Conservation (phyloP, 2,797 vertebrate species). For the Microctenopoma steveboyesi region DNA sequence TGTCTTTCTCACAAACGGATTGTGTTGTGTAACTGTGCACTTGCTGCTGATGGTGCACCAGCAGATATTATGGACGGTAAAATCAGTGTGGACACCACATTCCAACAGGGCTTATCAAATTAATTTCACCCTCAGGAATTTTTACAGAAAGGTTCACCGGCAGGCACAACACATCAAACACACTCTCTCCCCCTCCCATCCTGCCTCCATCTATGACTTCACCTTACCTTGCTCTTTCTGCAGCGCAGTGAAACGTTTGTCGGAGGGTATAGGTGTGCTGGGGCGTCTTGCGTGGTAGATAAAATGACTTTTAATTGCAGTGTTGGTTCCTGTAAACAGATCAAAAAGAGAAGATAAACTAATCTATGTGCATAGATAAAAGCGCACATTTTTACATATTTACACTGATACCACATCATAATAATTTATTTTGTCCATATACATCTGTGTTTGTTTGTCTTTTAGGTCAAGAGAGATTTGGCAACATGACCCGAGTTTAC, state of each 20-base stretch:
- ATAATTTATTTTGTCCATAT: neutral
- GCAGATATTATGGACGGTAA: conserved; percentile 42
- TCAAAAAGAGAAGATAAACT: neutral
- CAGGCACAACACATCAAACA: conserved; percentile 12
- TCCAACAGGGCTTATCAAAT: conserved; percentile 63
- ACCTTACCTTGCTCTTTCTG: conserved; percentile 21
- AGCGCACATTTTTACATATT: neutral
- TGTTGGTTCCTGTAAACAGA: neutral
- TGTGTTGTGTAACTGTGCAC: neutral
- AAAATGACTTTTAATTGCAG: conserved; percentile 14
- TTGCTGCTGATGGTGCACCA: conserved; percentile 18
- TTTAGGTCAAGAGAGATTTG: conserved; percentile 97
- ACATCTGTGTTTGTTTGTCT: conserved; percentile 2
- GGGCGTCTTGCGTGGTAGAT: conserved; percentile 16
- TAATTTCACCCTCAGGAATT: conserved; percentile 58
- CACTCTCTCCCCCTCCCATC: conserved; percentile 7
- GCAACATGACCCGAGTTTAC: conserved; percentile 99
- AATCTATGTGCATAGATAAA: neutral
- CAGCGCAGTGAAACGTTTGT: conserved; percentile 4
- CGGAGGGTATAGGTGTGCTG: neutral
- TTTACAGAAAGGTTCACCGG: conserved; percentile 27
- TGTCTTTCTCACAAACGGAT: conserved; percentile 2
- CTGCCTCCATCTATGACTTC: conserved; percentile 4
- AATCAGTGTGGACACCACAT: conserved; percentile 44
- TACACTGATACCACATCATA: conserved; percentile 1